Evolutionary conservation across 2,797 vertebrate genomes (phyloP).

Genomic region (Platalea minor): DNA sequence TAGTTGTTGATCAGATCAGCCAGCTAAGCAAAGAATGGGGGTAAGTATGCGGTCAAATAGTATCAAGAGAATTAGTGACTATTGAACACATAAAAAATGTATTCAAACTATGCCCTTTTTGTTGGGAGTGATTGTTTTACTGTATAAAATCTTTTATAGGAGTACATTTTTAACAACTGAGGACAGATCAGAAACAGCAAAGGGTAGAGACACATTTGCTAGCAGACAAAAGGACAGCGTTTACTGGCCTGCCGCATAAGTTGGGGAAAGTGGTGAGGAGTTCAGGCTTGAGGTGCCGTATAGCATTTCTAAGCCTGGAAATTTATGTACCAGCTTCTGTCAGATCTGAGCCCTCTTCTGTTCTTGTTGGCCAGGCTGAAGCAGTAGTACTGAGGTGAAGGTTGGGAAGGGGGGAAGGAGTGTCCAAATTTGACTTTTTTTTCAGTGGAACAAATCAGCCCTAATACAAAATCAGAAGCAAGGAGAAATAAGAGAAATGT

Average conservation of each 20-base stretch:
- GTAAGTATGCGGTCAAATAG: conserved; percentile 69
- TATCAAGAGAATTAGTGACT: neutral
- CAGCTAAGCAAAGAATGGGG: conserved; percentile 98
- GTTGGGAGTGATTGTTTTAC: neutral
- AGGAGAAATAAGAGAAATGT: neutral
- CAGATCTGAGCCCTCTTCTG: neutral
- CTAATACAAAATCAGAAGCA: neutral
- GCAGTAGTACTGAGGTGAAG: neutral
- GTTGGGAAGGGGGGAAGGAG: neutral
- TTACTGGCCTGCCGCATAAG: neutral
- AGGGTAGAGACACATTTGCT: neutral
- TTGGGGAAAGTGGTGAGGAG: neutral
- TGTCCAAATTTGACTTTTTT: neutral
- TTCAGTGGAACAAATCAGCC: neutral
- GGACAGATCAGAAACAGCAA: neutral
- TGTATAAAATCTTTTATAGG: neutral
- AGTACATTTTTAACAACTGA: neutral
- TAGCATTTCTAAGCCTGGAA: neutral
- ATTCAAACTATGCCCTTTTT: neutral
- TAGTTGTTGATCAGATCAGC: conserved; percentile 96
- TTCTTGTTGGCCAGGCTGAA: neutral
- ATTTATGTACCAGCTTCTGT: neutral
- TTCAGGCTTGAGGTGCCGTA: neutral
- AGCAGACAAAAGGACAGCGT: neutral
- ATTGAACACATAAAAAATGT: neutral